These are phyloP conservation scores for Bombus confusus DNA, from an alignment of 1,140 invertebrate species.

Conservation along the genomic window DNA sequence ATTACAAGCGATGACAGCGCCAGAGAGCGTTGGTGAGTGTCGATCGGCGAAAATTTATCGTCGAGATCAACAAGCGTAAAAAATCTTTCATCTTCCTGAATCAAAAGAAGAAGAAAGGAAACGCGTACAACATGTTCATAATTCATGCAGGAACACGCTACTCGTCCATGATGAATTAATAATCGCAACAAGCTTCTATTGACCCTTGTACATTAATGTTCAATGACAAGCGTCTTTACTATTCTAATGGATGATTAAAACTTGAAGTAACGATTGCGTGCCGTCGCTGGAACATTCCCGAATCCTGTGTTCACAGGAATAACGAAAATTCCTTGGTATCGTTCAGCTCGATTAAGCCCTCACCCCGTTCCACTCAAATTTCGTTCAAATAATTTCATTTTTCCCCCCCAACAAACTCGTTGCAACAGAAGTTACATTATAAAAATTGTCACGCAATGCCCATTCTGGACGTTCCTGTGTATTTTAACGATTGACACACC, in stretches of 20 bases:
- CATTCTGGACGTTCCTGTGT: neutral
- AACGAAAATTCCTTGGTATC: conserved; percentile 62
- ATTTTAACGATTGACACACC: conserved; percentile 1
- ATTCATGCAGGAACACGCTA: conserved; percentile 53
- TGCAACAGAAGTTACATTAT: neutral
- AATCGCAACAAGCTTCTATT: conserved; percentile 69
- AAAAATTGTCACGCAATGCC: neutral
- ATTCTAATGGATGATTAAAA: conserved; percentile 59
- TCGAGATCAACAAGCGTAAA: neutral
- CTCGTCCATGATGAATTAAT: conserved; percentile 64
- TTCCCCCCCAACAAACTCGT: neutral
- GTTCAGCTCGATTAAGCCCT: conserved; percentile 7
- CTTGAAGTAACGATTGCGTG: conserved; percentile 65
- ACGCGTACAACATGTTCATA: conserved; percentile 30
- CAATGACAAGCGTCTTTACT: conserved; percentile 61
- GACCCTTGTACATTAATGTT: conserved; percentile 70
- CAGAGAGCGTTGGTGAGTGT: conserved; percentile 82
- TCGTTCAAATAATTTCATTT: neutral
- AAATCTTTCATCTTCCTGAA: neutral
- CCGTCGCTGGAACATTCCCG: conserved; percentile 71
- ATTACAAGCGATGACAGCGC: conserved; percentile 91
- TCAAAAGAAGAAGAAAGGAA: neutral
- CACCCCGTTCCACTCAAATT: neutral
- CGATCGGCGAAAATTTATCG: neutral
- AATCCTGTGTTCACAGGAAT: conserved; percentile 81